Evolutionary conservation across 2,797 vertebrate genomes (phyloP), one percentile per base, ranked within the genome.

Genomic region (Alosa sapidissima): DNA sequence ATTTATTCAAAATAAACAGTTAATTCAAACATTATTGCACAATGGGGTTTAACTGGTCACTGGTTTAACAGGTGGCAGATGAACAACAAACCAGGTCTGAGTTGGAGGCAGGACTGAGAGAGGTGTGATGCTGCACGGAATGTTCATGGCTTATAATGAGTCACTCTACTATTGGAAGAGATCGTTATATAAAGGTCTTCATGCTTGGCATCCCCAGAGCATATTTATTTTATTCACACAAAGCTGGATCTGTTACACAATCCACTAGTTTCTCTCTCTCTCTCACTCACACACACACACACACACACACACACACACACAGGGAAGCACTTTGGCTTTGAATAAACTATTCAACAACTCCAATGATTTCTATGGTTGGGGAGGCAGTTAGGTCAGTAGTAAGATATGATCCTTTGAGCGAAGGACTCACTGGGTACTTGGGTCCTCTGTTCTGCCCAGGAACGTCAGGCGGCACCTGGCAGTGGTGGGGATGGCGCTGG

Each of bases 1-100:
- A 72, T 81, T 86, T 84, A 84, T 82, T 82, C 36, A 82, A 84
- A 84, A 82, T 82, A 82, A 81, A 84, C 41, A 72, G 65, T 21
- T 87, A 78, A 82, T 45, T 55, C 16, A 65, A 83, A 85, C 54
- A 75, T 85, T 82, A 83, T 78, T 87, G 75, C 58, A 81, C 45
- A 84, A 16, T 78, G 33, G 16, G 41, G 72, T 41, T 54, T 6
- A 55, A 55, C 54, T 41, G 41, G 41, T 65, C n/a, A 65, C 60
- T 65, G 60, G 24, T 24, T 8, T 65, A 28, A 28, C 28, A 75
- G 68, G 36, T 41, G 14, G 14, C 68, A 75, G 16, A 75, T 21
- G 14, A 16, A 45, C 68, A 75, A 45, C 68, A 72, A 72, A 41
- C 72, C 21, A 78, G 16, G 72, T 78, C 13, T 41, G 33, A 72